Evolutionary conservation across 2,888 invertebrate genomes (phyloP), one percentile per base, ranked within the genome.

Genomic region (Thymelicus lineola): DNA sequence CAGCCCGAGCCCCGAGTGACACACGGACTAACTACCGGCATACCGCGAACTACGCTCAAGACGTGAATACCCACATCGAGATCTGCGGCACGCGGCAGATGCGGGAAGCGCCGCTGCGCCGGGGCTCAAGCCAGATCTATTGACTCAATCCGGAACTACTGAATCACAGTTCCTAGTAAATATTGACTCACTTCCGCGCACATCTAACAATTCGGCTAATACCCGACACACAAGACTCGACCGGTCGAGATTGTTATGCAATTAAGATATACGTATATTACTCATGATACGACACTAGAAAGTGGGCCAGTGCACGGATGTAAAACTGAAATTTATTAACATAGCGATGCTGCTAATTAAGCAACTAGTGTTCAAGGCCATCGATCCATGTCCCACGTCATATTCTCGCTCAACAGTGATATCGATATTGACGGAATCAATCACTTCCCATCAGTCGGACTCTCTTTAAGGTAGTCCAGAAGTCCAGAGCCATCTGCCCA

Each of bases 121-220:
- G 71, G 72, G 72, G 67, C 72, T 65, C 65, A 58, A 71, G 48
- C 15, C 48, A 50, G 74, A 76, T 77, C 63, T 77, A 77, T 82
- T 85, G 83, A 82, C 74, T 86, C 84, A 86, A 84, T 83, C 83
- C 88, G 90, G 90, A 91, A 90, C 84, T 71, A 71, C 62, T 89
- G 89, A 90, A 75, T 90, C 89, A 90, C 80, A 71, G 79, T 89
- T 89, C 90, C 89, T 88, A 87, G 85, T 87, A 88, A 86, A 86
- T 80, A 85, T 78, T 90, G 88, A 88, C 68, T 89, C 90, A 91
- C 85, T 90, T 91, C 90, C 36, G 38, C 20, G 20, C 66, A 60
- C 57, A 48, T 46, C 67, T 35, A 45, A 28, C n/a, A n/a, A 50
- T 48, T 45, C 6, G 28, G n/a, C 61, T 42, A 10, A 42, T 12